Percentiles rank a stretch among this genome's conserved stretches.
These are phyloP conservation scores for Bungarus multicinctus DNA, from an alignment of 2,113 vertebrate species.

Conservation along the genomic window DNA sequence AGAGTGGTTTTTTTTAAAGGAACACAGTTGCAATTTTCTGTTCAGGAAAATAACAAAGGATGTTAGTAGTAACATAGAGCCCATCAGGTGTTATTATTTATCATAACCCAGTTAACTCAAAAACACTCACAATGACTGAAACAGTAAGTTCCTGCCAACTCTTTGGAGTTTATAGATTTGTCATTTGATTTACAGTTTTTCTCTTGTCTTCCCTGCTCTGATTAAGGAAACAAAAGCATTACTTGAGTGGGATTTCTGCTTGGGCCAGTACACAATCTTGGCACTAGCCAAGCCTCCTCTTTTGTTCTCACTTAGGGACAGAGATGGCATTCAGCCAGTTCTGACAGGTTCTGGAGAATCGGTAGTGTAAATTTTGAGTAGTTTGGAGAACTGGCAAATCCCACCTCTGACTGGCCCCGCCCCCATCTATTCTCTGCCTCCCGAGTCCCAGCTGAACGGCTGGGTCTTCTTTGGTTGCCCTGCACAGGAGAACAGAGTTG, in stretches of 20 bases:
- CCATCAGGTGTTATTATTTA: background rate
- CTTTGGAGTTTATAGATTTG: background rate
- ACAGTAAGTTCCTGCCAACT: background rate
- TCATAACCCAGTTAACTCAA: background rate
- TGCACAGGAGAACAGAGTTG: too few relatives aligned
- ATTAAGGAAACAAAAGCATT: background rate
- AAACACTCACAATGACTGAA: fast-evolving
- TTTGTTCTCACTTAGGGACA: background rate
- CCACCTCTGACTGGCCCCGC: too few relatives aligned
- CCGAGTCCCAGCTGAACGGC: too few relatives aligned
- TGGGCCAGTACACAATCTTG: background rate
- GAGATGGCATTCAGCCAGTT: too few relatives aligned
- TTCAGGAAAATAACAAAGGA: background rate
- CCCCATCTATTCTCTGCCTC: too few relatives aligned
- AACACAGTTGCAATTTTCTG: background rate
- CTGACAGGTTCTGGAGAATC: too few relatives aligned
- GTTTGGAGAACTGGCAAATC: too few relatives aligned
- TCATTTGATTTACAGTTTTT: background rate
- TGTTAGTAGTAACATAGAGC: slow-evolving; percentile 2
- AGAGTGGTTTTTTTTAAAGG: slow-evolving; percentile 1
- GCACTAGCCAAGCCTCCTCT: background rate
- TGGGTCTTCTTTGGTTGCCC: too few relatives aligned
- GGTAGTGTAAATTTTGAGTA: too few relatives aligned
- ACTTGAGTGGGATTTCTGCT: background rate
- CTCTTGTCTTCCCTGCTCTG: background rate